A percentile compares a stretch with the other conserved stretches of the same genome.
phyloP scores from a whole-genome alignment of 1,140 invertebrate species.

The Penaeus vannamei region DNA sequence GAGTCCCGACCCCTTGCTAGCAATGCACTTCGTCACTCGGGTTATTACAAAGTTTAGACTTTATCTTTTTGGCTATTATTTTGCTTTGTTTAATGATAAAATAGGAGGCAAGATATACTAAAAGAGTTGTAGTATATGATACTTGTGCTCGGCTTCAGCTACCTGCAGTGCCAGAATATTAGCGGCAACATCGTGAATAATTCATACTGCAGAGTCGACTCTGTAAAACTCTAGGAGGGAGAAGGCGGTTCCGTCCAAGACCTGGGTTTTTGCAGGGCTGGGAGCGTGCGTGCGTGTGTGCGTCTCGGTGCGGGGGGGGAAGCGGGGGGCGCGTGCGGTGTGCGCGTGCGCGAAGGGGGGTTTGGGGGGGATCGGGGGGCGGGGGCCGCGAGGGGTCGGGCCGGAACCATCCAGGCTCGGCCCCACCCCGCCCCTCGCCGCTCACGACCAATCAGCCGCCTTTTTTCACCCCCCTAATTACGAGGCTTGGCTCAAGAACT shows the following conservation, averaged over 20 bases:
- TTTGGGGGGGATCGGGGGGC: conserved; percentile 55
- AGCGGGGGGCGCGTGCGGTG: conserved; percentile 64
- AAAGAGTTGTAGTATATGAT: too few species aligned
- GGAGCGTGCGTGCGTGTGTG: conserved; percentile 66
- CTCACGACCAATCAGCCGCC: conserved; percentile 69
- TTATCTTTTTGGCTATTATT: not conserved
- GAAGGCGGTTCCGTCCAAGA: conserved; percentile 66
- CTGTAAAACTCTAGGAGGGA: conserved; percentile 63
- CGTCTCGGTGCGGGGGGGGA: conserved; percentile 40
- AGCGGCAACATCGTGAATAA: conserved; percentile 62
- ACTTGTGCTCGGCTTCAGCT: not conserved
- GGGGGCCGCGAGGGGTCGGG: conserved; percentile 67
- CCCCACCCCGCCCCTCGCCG: conserved; percentile 68
- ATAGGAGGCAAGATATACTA: conserved; percentile 12
- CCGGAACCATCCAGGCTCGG: conserved; percentile 66
- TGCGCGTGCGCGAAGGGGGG: conserved; percentile 65
- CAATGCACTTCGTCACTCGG: conserved; percentile 60
- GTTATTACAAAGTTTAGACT: conserved; percentile 35
- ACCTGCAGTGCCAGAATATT: conserved; percentile 58
- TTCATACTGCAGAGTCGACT: conserved; percentile 64
- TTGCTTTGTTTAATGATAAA: conserved; percentile 4
- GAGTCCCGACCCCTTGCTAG: conserved; percentile 21
- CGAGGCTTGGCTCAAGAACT: conserved; percentile 69
- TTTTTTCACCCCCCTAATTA: conserved; percentile 69
- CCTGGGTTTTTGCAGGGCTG: conserved; percentile 63